These are phyloP conservation scores for Enteromius radiatus DNA, from an alignment of 2,797 vertebrate genomes.

Conservation along the genomic window DNA sequence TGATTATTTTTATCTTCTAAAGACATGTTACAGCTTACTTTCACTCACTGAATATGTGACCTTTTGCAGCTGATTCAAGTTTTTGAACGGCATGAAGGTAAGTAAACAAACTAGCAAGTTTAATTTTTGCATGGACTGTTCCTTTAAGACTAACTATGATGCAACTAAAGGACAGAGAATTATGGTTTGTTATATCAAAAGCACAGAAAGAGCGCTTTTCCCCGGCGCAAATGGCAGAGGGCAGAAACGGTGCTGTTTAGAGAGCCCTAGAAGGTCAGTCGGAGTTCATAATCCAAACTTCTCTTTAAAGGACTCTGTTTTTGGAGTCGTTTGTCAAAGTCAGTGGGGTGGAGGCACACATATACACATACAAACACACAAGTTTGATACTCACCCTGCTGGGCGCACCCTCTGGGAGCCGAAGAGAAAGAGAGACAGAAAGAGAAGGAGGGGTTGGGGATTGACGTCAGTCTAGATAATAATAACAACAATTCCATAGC, in stretches of 20 bases:
- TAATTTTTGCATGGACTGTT: background rate
- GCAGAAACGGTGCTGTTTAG: background rate
- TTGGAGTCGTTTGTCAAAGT: constrained; percentile 49
- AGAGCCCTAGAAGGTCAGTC: background rate
- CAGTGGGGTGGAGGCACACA: constrained; percentile 32
- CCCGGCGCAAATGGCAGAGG: background rate
- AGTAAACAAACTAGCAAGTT: background rate
- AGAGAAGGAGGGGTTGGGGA: constrained; percentile 51
- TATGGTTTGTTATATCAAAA: constrained; percentile 15
- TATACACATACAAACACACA: constrained; percentile 56
- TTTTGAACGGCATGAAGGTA: background rate
- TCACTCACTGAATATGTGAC: background rate
- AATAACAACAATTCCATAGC: constrained; percentile 71
- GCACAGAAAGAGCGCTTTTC: constrained; percentile 52
- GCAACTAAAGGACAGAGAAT: background rate
- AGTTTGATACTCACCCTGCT: constrained; percentile 72
- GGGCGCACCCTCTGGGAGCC: constrained; percentile 69
- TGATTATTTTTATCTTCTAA: background rate
- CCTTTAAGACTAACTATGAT: background rate
- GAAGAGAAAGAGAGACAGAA: constrained; percentile 52
- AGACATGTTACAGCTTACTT: background rate
- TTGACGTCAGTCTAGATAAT: constrained; percentile 77
- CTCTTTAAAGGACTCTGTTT: constrained; percentile 34
- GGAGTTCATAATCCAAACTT: constrained; percentile 28
- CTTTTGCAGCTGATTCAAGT: background rate